phyloP scores from a whole-genome alignment of 2,888 invertebrate species.

The Ethmia dodecea region DNA sequence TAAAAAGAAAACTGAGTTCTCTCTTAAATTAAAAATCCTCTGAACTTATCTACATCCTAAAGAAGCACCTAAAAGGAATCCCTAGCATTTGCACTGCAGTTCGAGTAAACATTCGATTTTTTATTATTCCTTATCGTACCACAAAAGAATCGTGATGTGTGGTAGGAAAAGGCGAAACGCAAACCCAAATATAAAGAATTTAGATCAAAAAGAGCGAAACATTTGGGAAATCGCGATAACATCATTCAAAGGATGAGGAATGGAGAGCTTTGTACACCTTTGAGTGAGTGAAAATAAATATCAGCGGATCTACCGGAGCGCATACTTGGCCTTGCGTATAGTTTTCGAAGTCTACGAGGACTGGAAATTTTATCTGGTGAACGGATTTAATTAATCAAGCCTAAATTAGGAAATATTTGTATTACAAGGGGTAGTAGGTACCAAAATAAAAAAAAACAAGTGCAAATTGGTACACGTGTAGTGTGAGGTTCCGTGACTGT shows the following conservation, averaged over 20 bases:
- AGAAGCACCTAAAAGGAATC: slow-evolving; percentile 19
- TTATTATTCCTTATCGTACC: slow-evolving; percentile 46
- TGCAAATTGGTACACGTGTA: no score
- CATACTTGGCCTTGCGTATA: background rate
- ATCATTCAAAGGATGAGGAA: slow-evolving; percentile 69
- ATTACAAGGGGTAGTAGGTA: no score
- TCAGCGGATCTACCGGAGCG: slow-evolving; percentile 33
- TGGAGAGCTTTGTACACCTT: slow-evolving; percentile 64
- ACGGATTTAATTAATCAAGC: no score
- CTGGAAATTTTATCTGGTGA: no score
- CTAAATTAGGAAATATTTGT: no score
- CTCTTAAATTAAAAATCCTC: no score
- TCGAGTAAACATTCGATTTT: slow-evolving; percentile 46
- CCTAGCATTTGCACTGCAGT: slow-evolving; percentile 27
- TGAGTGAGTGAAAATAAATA: slow-evolving; percentile 60
- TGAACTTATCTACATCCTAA: no score
- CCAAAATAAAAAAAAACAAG: no score
- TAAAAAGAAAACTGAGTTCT: slow-evolving; percentile 2
- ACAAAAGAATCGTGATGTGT: slow-evolving; percentile 65
- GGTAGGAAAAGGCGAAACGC: slow-evolving; percentile 53
- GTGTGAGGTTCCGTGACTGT: no score
- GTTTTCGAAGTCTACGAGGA: no score
- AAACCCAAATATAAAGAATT: slow-evolving; percentile 64
- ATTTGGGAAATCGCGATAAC: slow-evolving; percentile 67
- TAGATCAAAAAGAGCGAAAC: slow-evolving; percentile 69